Conservation (phyloP, 2,888 invertebrate species). For the Heliothis peltigera region DNA sequence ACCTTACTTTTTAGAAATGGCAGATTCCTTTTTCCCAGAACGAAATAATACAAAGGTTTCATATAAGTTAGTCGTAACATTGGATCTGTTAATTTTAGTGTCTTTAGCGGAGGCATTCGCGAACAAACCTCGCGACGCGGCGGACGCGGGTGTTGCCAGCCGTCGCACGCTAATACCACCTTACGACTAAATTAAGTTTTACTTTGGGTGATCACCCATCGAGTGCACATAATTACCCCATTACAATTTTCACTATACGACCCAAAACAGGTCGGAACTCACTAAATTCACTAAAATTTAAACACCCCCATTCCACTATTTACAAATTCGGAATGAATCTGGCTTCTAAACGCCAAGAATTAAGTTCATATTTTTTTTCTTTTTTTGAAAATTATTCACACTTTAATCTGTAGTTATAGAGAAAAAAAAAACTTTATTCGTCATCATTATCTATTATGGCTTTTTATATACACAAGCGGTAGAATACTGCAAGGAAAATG, state of each 20-base stretch:
- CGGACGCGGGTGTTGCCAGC: slow-evolving; percentile 35
- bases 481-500: slow-evolving; percentile 75
- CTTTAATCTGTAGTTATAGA: slow-evolving; percentile 44
- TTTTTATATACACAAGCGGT: slow-evolving; percentile 79
- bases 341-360: slow-evolving; percentile 46
- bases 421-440: slow-evolving; percentile 50
- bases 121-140: slow-evolving; percentile 30
- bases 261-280: slow-evolving; percentile 65
- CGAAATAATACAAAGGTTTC: slow-evolving; percentile 69
- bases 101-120: slow-evolving; percentile 58
- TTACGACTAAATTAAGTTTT: slow-evolving; percentile 79
- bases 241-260: slow-evolving; percentile 80
- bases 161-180: slow-evolving; percentile 71
- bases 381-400: slow-evolving; percentile 44
- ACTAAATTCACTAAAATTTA: slow-evolving; percentile 80
- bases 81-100: slow-evolving; percentile 67
- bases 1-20: slow-evolving; percentile 75
- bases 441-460: slow-evolving; percentile 52
- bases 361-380: slow-evolving; percentile 29
- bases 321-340: slow-evolving; percentile 74
- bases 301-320: slow-evolving; percentile 68
- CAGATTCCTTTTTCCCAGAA: slow-evolving; percentile 70
- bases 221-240: slow-evolving; percentile 72
- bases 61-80: slow-evolving; percentile 67
- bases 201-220: slow-evolving; percentile 72